Evolutionary conservation across 1,140 invertebrate species (phyloP), one percentile per base, ranked within the genome.

Genomic region (Bathynomus jamesi): DNA sequence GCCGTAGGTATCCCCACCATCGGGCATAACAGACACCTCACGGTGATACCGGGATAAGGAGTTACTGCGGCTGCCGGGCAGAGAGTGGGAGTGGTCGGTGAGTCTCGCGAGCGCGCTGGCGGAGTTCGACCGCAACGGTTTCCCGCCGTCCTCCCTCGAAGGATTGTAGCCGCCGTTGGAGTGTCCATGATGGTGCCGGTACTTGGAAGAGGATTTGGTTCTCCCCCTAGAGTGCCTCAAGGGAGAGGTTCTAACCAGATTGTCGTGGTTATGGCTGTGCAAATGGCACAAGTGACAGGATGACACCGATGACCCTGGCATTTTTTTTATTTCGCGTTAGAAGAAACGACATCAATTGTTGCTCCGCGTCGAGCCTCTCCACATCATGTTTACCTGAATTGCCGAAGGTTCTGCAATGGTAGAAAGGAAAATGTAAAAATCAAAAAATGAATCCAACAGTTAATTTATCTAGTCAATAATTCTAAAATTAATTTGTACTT

Each of bases 61-160:
- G 46, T 69, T 69, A 21, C 32, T 69, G 28, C 67, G 60, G 67
- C 67, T 69, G 4, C 46, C 67, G n/a, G 67, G 67, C n/a, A 69
- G 67, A 28, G 67, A 69, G 28, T 69, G 67, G 27, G 67, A 69
- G 11, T 69, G 60, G 53, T 69, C 67, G 0, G 67, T 61, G 5
- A 69, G 53, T 61, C 67, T 27, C 13, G 67, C 67, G 27, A 69
- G 30, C 5, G 67, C 67, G 27, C 67, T 69, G 1, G 67, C 13
- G 40, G 27, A 69, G 29, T 29, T 61, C 28, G 53, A 53, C 28
- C n/a, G 40, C 5, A 4, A 40, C 0, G 30, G 46, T 61, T 29
- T 69, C 29, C 3, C 24, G 46, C 4, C 67, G 32, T 31, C 62
- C 32, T 29, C 53, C 28, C n/a, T 69, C 53, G 25, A 61, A 28